Evolutionary conservation across 2,888 invertebrate genomes (phyloP), one percentile per base, ranked within the genome.

Genomic region (Prenolepis imparis): DNA sequence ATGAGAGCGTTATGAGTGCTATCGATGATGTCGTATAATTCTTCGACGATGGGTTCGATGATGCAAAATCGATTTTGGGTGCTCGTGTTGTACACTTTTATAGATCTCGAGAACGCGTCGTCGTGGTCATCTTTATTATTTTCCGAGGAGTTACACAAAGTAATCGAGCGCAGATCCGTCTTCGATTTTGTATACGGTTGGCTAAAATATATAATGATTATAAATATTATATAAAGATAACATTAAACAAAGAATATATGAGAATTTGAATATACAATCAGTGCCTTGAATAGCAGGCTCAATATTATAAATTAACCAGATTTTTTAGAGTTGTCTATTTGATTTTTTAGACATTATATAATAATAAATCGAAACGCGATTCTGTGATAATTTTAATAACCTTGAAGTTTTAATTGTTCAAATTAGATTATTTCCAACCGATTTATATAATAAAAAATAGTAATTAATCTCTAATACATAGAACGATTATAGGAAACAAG

Each of bases 11-110:
- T 21, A 15, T 77, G 41, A 41, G 89, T 83, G 12, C 84, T 85
- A 55, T 88, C 84, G 59, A 87, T 87, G 55, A 92, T 91, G 68
- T 89, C 84, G 64, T 88, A 88, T 55, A 92, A 84, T 28, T 89
- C 91, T 61, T 90, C 84, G n/a, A 88, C 82, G 15, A 91, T 89
- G 2, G 92, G 92, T 21, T 87, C 85, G 28, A 92, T 86, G 36
- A 90, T 87, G 28, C 80, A 85, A 28, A 86, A 70, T 82, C 66
- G 84, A 75, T 55, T 82, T 70, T 68, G 39, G 0, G 3, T 12
- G 21, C 3, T 3, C 6, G 44, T 4, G n/a, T 52, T 52, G 8
- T 9, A 48, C 3, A 24, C 18, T 44, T 21, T 72, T 80, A 72
- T 36, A 36, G 72, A 5, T 80, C 24, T 72, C 12, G 32, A 44